phyloP scores from a whole-genome alignment of 2,797 vertebrate species.

The Chaetophractus vellerosus region DNA sequence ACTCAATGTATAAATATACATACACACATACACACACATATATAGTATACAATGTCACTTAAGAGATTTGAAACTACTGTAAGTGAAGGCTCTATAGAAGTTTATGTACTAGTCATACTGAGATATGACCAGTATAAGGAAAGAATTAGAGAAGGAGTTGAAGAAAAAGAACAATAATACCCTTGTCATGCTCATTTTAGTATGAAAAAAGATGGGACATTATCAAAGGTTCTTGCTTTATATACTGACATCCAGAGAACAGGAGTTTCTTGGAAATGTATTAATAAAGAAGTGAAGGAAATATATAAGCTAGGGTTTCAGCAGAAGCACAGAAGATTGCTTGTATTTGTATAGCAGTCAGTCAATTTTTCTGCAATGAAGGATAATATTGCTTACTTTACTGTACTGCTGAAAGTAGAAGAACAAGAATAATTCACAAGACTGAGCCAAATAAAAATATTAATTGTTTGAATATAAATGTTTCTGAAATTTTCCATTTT shows the following conservation, averaged over 20 bases:
- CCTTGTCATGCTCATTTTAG: constrained; percentile 19
- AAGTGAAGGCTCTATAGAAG: neutral
- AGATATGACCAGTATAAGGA: neutral
- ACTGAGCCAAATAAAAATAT: neutral
- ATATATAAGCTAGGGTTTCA: neutral
- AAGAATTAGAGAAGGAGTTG: neutral
- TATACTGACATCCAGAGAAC: neutral
- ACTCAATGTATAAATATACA: too few species aligned
- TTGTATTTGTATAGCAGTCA: neutral
- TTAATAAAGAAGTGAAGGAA: neutral
- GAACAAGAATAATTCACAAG: neutral
- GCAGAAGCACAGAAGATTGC: neutral
- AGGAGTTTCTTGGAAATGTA: constrained; percentile 29
- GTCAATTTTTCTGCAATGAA: neutral
- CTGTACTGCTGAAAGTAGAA: neutral
- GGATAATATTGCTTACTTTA: neutral
- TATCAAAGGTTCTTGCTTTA: constrained; percentile 9
- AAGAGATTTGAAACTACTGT: neutral
- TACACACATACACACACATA: too few species aligned
- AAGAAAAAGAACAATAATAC: neutral
- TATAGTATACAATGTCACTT: neutral
- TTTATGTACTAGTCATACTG: neutral
- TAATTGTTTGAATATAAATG: neutral
- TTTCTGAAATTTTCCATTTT: constrained; percentile 1
- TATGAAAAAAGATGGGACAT: neutral